Base-by-base conservation (phyloP, 1,140 invertebrate genomes). In the Lordiphosa clarofinis region DNA sequence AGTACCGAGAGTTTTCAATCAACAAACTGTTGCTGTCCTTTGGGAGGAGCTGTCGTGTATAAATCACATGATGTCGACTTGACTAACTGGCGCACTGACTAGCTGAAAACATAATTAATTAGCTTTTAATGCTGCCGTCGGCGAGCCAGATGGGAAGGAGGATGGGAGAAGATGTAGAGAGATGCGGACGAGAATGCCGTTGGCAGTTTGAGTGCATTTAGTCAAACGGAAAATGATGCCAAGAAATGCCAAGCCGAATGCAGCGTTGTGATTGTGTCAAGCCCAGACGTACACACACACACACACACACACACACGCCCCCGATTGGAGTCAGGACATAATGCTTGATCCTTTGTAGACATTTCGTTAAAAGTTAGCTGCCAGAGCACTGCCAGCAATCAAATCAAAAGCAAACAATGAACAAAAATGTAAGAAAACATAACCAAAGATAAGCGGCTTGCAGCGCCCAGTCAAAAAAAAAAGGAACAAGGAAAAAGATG, bases 321-420 rank as follows among this genome's bases (percentile, higher is more conserved):
- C 12, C 43, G 13, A 39, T 39, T 44, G 12, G 56, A 11, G 21
- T 33, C 44, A 28, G 60, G 37, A 67, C 64, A 71, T 72, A 68
- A 68, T 72, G 65, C 69, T 66, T 73, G 69, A 78, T 73, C 78
- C 78, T 84, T 84, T 84, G 78, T 84, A 84, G 78, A 84, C 78
- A 84, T 84, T 84, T 84, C 78, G 78, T 84, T 84, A 84, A 84
- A 84, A 84, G 78, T 84, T 72, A 71, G 78, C 64, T 56, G 70
- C 59, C 12, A 53, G 50, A 44, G 71, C 67, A 73, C 78, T 84
- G 73, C 76, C 78, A 84, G 78, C 78, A 84, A 84, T 84, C 78
- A 84, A 84, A 84, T 84, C 78, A 84, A 84, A 84, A 78, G 79
- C 78, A 84, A 84, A 84, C 78, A 84, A 84, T 84, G 78, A 75